Evolutionary conservation across 2,888 invertebrate genomes (phyloP), one percentile per base, ranked within the genome.

Genomic region (Pyrochroa serraticornis): DNA sequence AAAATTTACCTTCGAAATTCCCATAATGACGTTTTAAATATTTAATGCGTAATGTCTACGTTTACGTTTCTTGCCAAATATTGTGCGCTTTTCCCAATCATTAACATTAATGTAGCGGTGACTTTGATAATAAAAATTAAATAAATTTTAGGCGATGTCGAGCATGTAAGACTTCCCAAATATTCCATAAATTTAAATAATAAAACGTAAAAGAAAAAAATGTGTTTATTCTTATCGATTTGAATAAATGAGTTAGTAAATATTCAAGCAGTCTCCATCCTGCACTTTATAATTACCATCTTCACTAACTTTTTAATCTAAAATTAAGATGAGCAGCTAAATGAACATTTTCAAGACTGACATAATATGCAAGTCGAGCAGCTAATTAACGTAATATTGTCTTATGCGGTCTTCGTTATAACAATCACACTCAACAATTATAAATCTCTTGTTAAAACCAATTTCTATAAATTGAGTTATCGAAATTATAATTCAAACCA

Each of bases 221-320:
- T 54, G 45, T 38, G 59, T 59, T 59, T 54, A 55, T 46, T 39
- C 50, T 30, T 38, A 54, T 61, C 46, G 54, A 61, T 61, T 61
- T 61, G 48, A 52, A 53, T 58, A 58, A 53, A 49, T 57, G 45
- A 57, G 52, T 60, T 57, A 43, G 61, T 61, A 61, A 58, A 61
- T 60, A 60, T 60, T 60, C 57, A 56, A 60, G 60, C 44, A 49
- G 51, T 49, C 53, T 52, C 37, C 53, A 38, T 32, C 38, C 31
- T 59, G 56, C 62, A 55, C 60, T 62, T 59, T 56, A 56, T 63
- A 66, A 66, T 64, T 65, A 65, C 56, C 57, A 64, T 64, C 61
- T 59, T 56, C 58, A 57, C 57, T 62, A 64, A 67, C 59, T 65
- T 65, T 67, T 67, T 65, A 65, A 67, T 67, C 60, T 64, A 65